Evolutionary conservation across 2,888 invertebrate species (phyloP), one percentile per base, ranked within the genome.

Genomic region (Drosophila picticornis): DNA sequence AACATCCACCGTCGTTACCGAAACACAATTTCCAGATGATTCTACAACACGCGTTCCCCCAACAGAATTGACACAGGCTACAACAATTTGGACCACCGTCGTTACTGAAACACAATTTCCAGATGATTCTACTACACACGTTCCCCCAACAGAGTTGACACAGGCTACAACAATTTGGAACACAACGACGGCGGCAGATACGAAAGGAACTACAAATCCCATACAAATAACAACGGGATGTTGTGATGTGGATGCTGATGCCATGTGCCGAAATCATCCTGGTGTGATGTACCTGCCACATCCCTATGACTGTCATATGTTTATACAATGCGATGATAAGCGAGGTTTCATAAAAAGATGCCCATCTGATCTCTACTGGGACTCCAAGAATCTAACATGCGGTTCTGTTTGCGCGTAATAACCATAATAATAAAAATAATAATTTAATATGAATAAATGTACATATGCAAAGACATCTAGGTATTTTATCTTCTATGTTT

Each of bases 301-400:
- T 83, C 90, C 91, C 0, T 62, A 80, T n/a, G 71, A 91, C 58
- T 91, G 90, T 31, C 76, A 80, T 16, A 75, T 77, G 64, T 91
- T 82, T 51, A 86, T 91, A 38, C 78, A 83, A n/a, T 91, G 91
- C 40, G 72, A 67, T 51, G 71, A 75, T 11, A n/a, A 50, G 0
- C 0, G 4, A 0, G 84, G 83, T 1, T 81, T 55, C 53, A 66
- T 82, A 10, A 75, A 76, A n/a, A 61, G 65, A 19, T 91, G 91
- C 67, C 78, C 90, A 2, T 22, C 34, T 1, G 29, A 74, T 70
- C 78, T 88, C 2, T 72, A 63, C 53, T 91, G 91, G 86, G 63
- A 90, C 52, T 84, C 81, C 0, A 32, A 52, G 3, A 4, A 22
- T 0, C 72, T 60, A 38, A 64, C 67, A 27, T 91, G 90, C 67